Conservation (phyloP, 23 tunicate genomes). For the Aplidium turbinatum region DNA sequence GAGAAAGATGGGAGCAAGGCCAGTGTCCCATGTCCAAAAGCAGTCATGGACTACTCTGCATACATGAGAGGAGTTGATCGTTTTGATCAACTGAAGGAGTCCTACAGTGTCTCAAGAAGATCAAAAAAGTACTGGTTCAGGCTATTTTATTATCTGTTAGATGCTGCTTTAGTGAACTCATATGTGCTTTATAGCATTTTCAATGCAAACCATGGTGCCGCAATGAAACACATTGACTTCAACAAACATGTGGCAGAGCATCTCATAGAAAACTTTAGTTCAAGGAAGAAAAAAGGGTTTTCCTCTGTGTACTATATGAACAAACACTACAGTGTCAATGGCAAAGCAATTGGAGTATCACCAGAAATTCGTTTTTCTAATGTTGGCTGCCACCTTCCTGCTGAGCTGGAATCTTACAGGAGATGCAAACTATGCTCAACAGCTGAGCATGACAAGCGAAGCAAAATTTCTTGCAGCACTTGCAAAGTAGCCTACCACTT, state of each 20-base stretch:
- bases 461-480: constrained; percentile 14
- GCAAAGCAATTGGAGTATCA: constrained; percentile 8
- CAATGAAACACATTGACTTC: constrained; percentile 12
- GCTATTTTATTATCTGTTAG: not conserved
- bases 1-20: constrained; percentile 17
- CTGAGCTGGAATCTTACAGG: not conserved
- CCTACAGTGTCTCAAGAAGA: constrained; percentile 9
- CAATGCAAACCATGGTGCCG: not conserved
- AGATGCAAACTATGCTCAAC: constrained; percentile 26
- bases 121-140: constrained; percentile 29
- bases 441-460: constrained; percentile 9
- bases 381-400: constrained; percentile 17
- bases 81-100: constrained; percentile 24
- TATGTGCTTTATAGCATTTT: not conserved
- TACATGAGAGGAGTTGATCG: constrained; percentile 43
- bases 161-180: constrained; percentile 8
- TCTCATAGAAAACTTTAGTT: not conserved
- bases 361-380: not conserved
- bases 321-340: not conserved
- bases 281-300: constrained; percentile 13
- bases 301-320: constrained; percentile 3
- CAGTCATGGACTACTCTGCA: constrained; percentile 1
- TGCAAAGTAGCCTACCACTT: constrained; percentile 21
- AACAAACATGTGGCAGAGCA: constrained; percentile 1
- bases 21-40: constrained; percentile 28